These are phyloP conservation scores for Ceratina australensis DNA, from an alignment of 1,140 invertebrate species.

Conservation along the genomic window DNA sequence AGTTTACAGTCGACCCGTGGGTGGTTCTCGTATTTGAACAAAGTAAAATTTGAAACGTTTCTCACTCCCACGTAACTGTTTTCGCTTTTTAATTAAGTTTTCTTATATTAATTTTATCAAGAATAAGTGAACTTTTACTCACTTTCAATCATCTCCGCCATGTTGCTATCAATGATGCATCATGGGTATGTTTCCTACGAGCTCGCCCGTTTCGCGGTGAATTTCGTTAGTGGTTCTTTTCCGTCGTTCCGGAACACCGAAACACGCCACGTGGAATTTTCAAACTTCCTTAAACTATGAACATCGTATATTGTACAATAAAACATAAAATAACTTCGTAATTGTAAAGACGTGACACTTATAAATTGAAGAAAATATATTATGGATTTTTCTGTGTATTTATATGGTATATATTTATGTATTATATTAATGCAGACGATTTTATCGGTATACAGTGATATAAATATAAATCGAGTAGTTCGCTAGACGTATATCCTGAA, in stretches of 20 bases:
- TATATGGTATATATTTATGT: too few species aligned
- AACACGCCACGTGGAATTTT: not conserved
- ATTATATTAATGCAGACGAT: too few species aligned
- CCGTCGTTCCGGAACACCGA: slow-evolving; percentile 20
- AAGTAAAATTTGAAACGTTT: slow-evolving; percentile 57
- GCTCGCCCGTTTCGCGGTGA: slow-evolving; percentile 53
- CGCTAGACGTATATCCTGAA: not conserved
- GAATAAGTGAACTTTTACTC: slow-evolving; percentile 78
- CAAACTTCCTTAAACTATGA: slow-evolving; percentile 3
- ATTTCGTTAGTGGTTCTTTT: slow-evolving; percentile 46
- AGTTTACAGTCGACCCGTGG: not conserved
- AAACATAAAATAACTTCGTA: not conserved
- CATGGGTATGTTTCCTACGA: slow-evolving; percentile 71
- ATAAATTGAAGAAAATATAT: not conserved
- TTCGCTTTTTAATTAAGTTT: slow-evolving; percentile 11
- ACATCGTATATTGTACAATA: not conserved
- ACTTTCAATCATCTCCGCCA: slow-evolving; percentile 89
- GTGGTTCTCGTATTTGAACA: slow-evolving; percentile 13
- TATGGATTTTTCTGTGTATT: not conserved
- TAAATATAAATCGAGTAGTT: not conserved
- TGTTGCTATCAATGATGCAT: slow-evolving; percentile 82
- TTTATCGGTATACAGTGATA: not conserved
- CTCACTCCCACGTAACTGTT: slow-evolving; percentile 5
- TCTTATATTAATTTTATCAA: slow-evolving; percentile 61
- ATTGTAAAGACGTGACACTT: not conserved